Evolutionary conservation across 2,113 vertebrate species (phyloP), one percentile per base, ranked within the genome.

Genomic region (Brachyhypopomus gauderio): DNA sequence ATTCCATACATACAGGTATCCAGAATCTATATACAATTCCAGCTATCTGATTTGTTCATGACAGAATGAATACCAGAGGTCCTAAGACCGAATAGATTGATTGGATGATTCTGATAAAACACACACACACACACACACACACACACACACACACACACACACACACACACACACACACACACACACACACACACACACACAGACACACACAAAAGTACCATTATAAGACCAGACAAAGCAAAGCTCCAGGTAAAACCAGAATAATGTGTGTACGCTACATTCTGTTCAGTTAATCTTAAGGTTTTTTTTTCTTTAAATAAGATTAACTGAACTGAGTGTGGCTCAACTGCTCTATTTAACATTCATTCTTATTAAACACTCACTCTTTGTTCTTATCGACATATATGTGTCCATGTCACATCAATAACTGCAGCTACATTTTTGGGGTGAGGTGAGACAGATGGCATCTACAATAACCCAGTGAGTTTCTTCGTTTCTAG

Each of bases 31-130:
- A 14, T 52, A 52, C 45, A 67, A 41, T 41, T 22, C 66, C 38
- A 9, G 34, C 3, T 66, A 66, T 34, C 64, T 70, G 72, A 0
- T 69, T 75, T 76, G 22, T 30, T 38, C 45, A 16, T 45, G 52
- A 34, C 64, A 59, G 17, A 81, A 3, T 63, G 60, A 23, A 58
- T 36, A 67, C n/a, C 17, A 45, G 2, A 45, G 34, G 75, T 52
- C 45, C 17, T 22, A 70, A 11, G 38, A 81, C 70, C 72, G 60
- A 55, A 67, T 76, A 58, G n/a, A 17, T 20, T 58, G 17, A 80
- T 6, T 38, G 45, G 58, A 75, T 75, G 20, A 22, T 23, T n/a
- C 14, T 67, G 23, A 72, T 73, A 55, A 78, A 77, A 78, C 17
- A 66, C 72, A 71, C 45, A 52, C 45, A 1, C 9, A 52, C 9